A percentile compares a stretch with the other conserved stretches of the same genome.
Evolutionary conservation across 2,113 vertebrate species (phyloP).

Genomic region (Sylvietta virens): DNA sequence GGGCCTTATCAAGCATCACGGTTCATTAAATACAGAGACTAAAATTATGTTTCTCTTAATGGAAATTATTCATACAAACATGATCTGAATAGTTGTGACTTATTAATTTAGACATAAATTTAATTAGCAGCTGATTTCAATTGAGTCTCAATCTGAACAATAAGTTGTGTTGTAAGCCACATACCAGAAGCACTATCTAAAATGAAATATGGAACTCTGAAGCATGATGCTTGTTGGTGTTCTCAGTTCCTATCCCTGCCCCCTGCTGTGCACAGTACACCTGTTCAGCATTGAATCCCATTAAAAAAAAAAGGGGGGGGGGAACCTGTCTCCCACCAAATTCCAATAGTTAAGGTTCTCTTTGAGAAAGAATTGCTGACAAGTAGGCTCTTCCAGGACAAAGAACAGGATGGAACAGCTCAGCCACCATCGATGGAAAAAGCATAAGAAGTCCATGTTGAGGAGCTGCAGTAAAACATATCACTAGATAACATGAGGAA

Average conservation of each 20-base stretch:
- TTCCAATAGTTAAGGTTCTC: neutral
- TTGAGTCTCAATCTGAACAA: conserved; percentile 55
- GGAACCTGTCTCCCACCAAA: neutral
- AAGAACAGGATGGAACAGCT: neutral
- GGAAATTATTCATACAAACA: conserved; percentile 73
- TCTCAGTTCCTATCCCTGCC: neutral
- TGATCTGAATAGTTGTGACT: conserved; percentile 71
- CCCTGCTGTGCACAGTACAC: neutral
- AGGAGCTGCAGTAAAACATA: neutral
- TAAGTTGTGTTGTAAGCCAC: conserved; percentile 54
- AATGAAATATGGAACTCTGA: neutral
- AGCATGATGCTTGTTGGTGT: neutral
- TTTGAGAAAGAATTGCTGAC: neutral
- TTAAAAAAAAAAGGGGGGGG: accelerated
- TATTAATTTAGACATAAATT: conserved; percentile 77
- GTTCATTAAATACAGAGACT: conserved; percentile 73
- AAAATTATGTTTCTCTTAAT: conserved; percentile 72
- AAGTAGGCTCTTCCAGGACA: neutral
- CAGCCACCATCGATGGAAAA: neutral
- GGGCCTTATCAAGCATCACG: conserved; percentile 52
- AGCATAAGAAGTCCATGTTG: neutral
- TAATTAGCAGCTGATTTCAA: conserved; percentile 75
- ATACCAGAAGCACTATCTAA: neutral
- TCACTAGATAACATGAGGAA: neutral
- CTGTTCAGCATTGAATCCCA: neutral